Percentiles rank a stretch among this genome's conserved stretches.
These are phyloP conservation scores for Tenthredo notha DNA, from an alignment of 2,888 invertebrate species.

Conservation along the genomic window DNA sequence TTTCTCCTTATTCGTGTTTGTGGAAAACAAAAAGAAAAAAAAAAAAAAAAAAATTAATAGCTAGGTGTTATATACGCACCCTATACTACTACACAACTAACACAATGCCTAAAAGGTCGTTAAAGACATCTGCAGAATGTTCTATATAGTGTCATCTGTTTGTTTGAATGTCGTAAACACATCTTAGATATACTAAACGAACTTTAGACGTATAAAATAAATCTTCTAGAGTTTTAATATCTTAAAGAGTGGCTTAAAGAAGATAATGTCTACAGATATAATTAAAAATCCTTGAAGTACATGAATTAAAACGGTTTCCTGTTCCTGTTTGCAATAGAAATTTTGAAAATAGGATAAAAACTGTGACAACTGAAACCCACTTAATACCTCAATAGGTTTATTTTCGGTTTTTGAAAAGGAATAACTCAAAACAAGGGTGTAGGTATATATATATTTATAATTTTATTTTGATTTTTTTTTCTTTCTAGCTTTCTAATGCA, in stretches of 20 bases:
- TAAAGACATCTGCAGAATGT: constrained; percentile 5
- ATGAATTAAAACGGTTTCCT: too few relatives aligned
- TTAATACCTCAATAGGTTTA: too few relatives aligned
- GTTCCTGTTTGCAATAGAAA: too few relatives aligned
- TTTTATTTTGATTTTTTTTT: neutral
- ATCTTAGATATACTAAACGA: neutral
- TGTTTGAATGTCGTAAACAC: neutral
- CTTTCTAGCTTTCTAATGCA: neutral
- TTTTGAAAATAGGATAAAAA: neutral
- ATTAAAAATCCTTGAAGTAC: too few relatives aligned
- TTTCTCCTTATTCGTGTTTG: neutral
- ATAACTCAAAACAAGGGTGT: neutral
- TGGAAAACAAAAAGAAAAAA: neutral
- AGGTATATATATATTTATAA: neutral
- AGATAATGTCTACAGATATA: neutral
- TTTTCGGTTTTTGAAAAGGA: neutral
- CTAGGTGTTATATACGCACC: neutral
- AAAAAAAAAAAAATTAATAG: neutral
- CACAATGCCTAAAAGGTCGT: neutral
- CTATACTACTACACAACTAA: neutral
- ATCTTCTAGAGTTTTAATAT: neutral
- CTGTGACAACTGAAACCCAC: neutral
- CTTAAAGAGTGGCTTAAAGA: neutral
- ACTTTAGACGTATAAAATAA: neutral
- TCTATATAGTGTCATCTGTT: neutral